Conservation (phyloP, 2,113 vertebrate species). For the Hippocampus barbouri region DNA sequence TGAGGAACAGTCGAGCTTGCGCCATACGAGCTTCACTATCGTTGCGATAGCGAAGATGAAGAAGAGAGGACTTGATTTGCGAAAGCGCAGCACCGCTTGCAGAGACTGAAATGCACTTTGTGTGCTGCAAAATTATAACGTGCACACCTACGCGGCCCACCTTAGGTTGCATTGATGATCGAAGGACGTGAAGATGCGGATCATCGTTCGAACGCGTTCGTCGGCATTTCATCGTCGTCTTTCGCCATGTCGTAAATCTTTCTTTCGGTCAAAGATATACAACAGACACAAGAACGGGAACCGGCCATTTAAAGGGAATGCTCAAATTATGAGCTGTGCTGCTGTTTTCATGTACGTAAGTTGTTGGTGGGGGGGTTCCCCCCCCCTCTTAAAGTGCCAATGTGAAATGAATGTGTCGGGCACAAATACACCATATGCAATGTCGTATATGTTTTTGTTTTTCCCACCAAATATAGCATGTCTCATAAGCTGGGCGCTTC, state of each 20-base stretch:
- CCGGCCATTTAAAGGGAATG: background rate
- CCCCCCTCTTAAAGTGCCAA: constrained; percentile 27
- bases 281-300: background rate
- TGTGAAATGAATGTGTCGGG: constrained; percentile 26
- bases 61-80: constrained; percentile 19
- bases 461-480: constrained; percentile 35
- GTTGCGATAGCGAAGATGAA: constrained; percentile 21
- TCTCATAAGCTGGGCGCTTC: constrained; percentile 28
- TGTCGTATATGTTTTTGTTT: constrained; percentile 37
- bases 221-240: background rate
- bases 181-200: constrained; percentile 26
- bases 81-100: constrained; percentile 40
- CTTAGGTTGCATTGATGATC: constrained; percentile 11
- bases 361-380: constrained; percentile 4
- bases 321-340: constrained; percentile 38
- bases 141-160: constrained; percentile 33
- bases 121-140: constrained; percentile 37
- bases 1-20: constrained; percentile 20
- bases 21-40: constrained; percentile 15
- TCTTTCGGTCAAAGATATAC: background rate
- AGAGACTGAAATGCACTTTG: constrained; percentile 45
- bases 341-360: constrained; percentile 28
- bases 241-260: background rate
- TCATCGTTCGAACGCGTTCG: constrained; percentile 6
- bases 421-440: constrained; percentile 26